Conservation (phyloP, 2,888 invertebrate genomes). For the Melanostoma scalare region DNA sequence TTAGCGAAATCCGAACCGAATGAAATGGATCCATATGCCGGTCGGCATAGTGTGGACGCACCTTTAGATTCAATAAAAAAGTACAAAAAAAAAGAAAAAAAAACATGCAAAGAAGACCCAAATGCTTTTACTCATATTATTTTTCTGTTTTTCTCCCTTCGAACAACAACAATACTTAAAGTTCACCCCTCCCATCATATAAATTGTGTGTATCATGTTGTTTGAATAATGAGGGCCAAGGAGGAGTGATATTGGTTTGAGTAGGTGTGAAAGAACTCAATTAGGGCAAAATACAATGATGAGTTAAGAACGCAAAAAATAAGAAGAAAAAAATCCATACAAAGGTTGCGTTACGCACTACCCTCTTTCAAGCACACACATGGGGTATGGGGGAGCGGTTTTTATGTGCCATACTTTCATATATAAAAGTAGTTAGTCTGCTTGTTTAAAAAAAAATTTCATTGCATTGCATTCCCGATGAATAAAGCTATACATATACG, state of each 20-base stretch:
- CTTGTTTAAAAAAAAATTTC: slow-evolving; percentile 5
- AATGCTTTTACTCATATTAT: slow-evolving; percentile 47
- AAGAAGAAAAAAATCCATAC: background rate
- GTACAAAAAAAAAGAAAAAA: background rate
- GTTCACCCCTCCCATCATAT: background rate
- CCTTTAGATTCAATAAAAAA: no score
- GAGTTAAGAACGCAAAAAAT: background rate
- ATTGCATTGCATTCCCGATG: background rate
- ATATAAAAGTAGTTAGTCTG: background rate
- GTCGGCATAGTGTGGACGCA: no score
- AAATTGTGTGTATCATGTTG: slow-evolving; percentile 4
- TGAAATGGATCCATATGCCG: no score
- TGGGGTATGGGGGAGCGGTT: background rate
- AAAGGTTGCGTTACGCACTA: slow-evolving; percentile 60
- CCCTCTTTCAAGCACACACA: slow-evolving; percentile 1
- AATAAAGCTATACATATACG: background rate
- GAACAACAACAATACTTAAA: background rate
- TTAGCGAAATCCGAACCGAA: no score
- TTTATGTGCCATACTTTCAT: background rate
- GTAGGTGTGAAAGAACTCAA: slow-evolving; percentile 60
- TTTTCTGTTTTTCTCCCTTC: slow-evolving; percentile 20
- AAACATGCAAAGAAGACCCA: slow-evolving; percentile 33
- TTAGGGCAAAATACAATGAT: slow-evolving; percentile 46
- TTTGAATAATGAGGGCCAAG: slow-evolving; percentile 33
- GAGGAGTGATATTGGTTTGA: slow-evolving; percentile 41